Base-by-base conservation (phyloP, 2,113 vertebrate species). In the Mormyrus lacerda region DNA sequence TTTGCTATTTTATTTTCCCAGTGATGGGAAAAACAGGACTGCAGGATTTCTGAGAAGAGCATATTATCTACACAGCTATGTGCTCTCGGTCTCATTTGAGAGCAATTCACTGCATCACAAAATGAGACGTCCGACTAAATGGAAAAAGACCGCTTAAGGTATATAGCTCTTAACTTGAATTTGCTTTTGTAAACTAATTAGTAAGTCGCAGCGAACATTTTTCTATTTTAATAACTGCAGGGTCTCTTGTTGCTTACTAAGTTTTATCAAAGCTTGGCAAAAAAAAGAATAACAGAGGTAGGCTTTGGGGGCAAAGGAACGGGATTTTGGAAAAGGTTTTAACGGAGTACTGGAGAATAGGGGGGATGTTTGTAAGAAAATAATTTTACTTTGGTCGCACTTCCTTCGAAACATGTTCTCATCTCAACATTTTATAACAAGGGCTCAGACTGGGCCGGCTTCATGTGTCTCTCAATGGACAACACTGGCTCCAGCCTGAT, bases 381-480 rank as follows among this genome's bases (percentile, higher is more conserved):
- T 87, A 87, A 79, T 79, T 73, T 50, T 53, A 87, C 47, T 21
- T 44, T 87, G 58, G 45, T 50, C 42, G 35, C 39, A 15, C 44
- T 50, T 69, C 39, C 83, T 69, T 82, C 53, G n/a, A 69, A 87
- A 87, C 89, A 87, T 89, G 89, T 44, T 87, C 31, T 83, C 50
- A 27, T 83, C 87, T 83, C 61, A 45, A 73, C 85, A 35, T 87
- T 87, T 87, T 47, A 55, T 69, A 69, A 87, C 58, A 85, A 65
- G 55, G 50, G 76, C 82, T 85, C 84, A 86, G 85, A 82, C 65
- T 61, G n/a, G 88, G 39, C 44, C 45, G 87, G 44, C 76, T 89
- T 58, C 47, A 19, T 87, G 89, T 61, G 31, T 65, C 89, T 88
- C 87, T 90, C 83, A 51, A 19, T 87, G 89, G 89, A 87, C 61